phyloP scores from a whole-genome alignment of 2,888 invertebrate species.

The Campaea margaritaria region DNA sequence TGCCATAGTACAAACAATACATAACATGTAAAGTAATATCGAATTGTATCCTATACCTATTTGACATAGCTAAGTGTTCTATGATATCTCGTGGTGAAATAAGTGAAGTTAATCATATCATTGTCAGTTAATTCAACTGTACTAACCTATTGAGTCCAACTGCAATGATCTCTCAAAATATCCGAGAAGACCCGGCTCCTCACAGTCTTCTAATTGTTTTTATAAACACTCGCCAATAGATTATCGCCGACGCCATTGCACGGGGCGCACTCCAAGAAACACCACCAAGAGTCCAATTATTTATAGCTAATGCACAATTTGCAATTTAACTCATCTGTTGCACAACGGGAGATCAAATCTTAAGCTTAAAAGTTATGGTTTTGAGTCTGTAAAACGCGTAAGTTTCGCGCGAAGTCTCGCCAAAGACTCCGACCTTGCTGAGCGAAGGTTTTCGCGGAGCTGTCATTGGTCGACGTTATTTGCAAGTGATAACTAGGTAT shows the following conservation, averaged over 20 bases:
- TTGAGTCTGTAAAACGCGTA: constrained; percentile 25
- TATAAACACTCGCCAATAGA: constrained; percentile 40
- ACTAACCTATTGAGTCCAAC: constrained; percentile 11
- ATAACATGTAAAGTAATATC: no score
- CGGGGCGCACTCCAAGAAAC: constrained; percentile 11
- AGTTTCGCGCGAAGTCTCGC: constrained; percentile 31
- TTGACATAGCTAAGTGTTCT: no score
- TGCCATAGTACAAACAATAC: no score
- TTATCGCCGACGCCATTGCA: constrained; percentile 33
- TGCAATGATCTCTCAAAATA: constrained; percentile 4
- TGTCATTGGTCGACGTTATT: constrained; percentile 56
- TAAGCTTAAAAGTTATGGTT: neutral
- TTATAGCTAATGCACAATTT: neutral
- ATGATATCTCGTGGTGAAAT: no score
- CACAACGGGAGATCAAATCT: neutral
- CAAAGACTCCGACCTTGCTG: constrained; percentile 42
- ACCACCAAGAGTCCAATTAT: neutral
- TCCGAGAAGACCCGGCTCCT: neutral
- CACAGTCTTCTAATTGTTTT: constrained; percentile 41
- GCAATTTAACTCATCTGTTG: constrained; percentile 8
- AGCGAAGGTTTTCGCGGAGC: constrained; percentile 50
- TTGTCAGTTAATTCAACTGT: no score
- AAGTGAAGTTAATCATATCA: no score
- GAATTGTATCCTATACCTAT: no score
- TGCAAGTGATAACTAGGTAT: constrained; percentile 61